These are phyloP conservation scores for Plutomurus gul DNA, from an alignment of 1,140 invertebrate genomes.

Conservation along the genomic window DNA sequence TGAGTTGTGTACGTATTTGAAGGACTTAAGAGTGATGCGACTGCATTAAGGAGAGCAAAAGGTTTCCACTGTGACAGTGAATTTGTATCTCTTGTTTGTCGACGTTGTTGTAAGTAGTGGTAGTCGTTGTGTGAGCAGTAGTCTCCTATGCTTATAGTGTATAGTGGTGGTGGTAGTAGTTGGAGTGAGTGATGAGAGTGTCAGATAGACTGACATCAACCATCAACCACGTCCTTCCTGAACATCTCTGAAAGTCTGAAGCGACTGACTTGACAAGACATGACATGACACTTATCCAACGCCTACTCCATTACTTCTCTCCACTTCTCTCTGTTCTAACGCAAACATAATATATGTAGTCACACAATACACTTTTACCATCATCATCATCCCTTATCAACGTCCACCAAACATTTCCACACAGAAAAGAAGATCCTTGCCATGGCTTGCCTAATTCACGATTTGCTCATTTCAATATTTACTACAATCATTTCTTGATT, in stretches of 20 bases:
- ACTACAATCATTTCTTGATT: no score
- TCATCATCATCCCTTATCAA: no score
- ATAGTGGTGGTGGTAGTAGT: no score
- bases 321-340: not conserved
- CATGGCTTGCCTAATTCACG: no score
- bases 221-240: conserved; percentile 34
- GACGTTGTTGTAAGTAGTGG: not conserved
- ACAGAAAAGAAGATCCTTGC: no score
- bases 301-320: conserved; percentile 23
- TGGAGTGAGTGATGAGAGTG: conserved; percentile 17
- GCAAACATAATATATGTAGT: no score
- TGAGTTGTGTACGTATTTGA: no score
- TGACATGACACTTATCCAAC: conserved; percentile 23
- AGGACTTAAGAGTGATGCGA: conserved; percentile 11
- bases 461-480: no score
- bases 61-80: conserved; percentile 1
- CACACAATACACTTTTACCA: no score
- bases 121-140: not conserved
- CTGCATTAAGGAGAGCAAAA: conserved; percentile 31
- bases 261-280: not conserved
- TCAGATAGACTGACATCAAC: conserved; percentile 23
- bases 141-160: not conserved
- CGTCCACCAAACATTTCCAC: no score
- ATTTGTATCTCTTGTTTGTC: conserved; percentile 1
- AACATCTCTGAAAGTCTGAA: conserved; percentile 21